These are phyloP conservation scores for Chiloscyllium plagiosum DNA, from an alignment of 2,113 vertebrate genomes.

Conservation along the genomic window DNA sequence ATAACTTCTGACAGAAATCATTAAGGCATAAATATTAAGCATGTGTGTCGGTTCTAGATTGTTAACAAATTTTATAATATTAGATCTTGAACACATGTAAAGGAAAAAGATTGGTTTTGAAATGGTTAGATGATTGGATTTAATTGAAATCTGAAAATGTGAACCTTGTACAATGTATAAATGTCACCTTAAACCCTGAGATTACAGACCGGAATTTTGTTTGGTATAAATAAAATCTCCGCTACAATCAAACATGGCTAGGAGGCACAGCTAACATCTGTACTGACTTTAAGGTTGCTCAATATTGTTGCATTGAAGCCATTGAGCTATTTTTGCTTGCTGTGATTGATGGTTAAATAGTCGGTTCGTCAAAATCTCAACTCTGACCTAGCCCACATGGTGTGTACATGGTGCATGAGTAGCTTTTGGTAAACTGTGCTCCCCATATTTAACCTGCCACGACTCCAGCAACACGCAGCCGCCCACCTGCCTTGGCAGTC, in stretches of 20 bases:
- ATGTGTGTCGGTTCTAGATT: not conserved
- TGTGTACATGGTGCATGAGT: not conserved
- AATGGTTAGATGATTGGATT: not conserved
- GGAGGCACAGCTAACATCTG: not conserved
- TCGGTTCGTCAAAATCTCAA: not conserved
- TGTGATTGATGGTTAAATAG: not conserved
- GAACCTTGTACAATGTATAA: not conserved
- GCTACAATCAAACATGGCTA: not conserved
- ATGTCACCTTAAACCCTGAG: not conserved
- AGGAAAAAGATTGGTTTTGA: no score
- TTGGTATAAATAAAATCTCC: not conserved
- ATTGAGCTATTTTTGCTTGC: not conserved
- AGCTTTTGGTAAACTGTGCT: no score
- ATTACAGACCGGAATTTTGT: not conserved
- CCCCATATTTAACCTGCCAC: not conserved
- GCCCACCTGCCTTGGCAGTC: not conserved
- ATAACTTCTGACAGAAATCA: not conserved
- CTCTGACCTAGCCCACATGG: not conserved
- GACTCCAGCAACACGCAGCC: not conserved
- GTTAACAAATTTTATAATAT: not conserved
- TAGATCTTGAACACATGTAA: not conserved
- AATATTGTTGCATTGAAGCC: not conserved
- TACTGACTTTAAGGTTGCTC: not conserved
- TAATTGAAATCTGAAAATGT: not conserved
- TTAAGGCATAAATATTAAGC: not conserved